Evolutionary conservation across 2,113 vertebrate genomes (phyloP), one percentile per base, ranked within the genome.

Genomic region (Osmerus eperlanus): DNA sequence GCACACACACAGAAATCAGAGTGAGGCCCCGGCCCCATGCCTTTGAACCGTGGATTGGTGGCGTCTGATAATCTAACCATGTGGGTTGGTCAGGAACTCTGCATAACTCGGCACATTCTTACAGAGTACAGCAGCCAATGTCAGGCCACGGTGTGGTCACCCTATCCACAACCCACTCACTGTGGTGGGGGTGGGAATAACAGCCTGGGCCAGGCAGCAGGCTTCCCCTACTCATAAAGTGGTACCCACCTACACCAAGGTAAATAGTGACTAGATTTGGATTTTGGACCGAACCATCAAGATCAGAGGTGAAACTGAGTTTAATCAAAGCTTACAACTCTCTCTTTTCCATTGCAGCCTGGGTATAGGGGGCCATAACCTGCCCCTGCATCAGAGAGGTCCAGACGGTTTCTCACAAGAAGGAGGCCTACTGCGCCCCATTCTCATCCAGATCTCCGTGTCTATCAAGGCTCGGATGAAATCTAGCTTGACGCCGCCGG

Each of bases 21-120:
- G 18, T 51, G n/a, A 64, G 47, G 18, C 19, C 36, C 21, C 25
- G 3, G 70, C 47, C 47, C 55, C 23, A 23, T 19, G 70, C 60
- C 58, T 55, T 71, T 71, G 70, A 71, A 53, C 41, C 12, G 41
- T 29, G 4, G 51, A 11, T 47, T 16, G 61, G 61, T 72, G 70
- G 28, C 62, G 60, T 72, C 70, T 55, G 70, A 65, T 56, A 56
- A 72, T 15, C 61, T 18, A 13, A 55, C 61, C 70, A 32, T 65
- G 61, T 56, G 70, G 61, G 61, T 53, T 7, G 70, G 51, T 56
- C 51, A 11, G 62, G 52, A 32, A 64, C 66, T 67, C 52, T 67
- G 66, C 61, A 60, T 59, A 69, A 60, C 18, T 65, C 70, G 14
- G 70, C 52, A 65, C 61, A 41, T 70, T 56, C 62, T 65, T 14